Evolutionary conservation across 1,140 invertebrate genomes (phyloP).

Genomic region (Periplaneta americana): DNA sequence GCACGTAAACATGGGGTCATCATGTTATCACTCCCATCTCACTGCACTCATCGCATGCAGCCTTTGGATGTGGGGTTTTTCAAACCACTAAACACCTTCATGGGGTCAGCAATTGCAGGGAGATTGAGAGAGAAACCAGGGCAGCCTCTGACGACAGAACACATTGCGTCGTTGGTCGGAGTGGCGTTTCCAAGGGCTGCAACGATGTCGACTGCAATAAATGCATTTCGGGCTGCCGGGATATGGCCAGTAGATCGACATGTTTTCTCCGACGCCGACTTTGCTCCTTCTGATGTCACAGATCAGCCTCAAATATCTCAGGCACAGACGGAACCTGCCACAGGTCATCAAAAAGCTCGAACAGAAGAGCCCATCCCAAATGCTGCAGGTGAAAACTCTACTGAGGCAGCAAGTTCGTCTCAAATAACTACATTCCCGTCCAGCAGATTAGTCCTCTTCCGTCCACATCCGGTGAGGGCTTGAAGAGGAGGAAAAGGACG

Average conservation of each 20-base stretch:
- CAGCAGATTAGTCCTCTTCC: background rate
- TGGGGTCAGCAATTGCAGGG: background rate
- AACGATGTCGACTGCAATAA: slow-evolving; percentile 32
- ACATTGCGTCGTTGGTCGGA: slow-evolving; percentile 25
- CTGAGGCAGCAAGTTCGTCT: background rate
- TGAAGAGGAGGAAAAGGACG: background rate
- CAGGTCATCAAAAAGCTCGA: background rate
- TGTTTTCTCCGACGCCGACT: slow-evolving; percentile 32
- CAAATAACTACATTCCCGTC: slow-evolving; percentile 3
- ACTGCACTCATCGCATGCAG: slow-evolving; percentile 36
- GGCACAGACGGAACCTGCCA: background rate
- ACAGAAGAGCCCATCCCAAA: background rate
- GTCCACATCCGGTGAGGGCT: background rate
- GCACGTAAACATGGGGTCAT: slow-evolving; percentile 6
- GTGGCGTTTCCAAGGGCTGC: slow-evolving; percentile 32
- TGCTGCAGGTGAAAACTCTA: background rate
- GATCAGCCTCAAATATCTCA: background rate
- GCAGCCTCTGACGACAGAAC: slow-evolving; percentile 24
- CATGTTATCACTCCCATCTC: slow-evolving; percentile 19
- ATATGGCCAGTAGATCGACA: slow-evolving; percentile 34
- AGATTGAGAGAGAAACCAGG: slow-evolving; percentile 19
- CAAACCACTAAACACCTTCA: slow-evolving; percentile 29
- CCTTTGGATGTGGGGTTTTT: slow-evolving; percentile 34
- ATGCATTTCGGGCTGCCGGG: slow-evolving; percentile 34
- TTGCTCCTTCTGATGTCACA: slow-evolving; percentile 5